phyloP scores from a whole-genome alignment of 2,113 vertebrate genomes.

The Strigops habroptila region DNA sequence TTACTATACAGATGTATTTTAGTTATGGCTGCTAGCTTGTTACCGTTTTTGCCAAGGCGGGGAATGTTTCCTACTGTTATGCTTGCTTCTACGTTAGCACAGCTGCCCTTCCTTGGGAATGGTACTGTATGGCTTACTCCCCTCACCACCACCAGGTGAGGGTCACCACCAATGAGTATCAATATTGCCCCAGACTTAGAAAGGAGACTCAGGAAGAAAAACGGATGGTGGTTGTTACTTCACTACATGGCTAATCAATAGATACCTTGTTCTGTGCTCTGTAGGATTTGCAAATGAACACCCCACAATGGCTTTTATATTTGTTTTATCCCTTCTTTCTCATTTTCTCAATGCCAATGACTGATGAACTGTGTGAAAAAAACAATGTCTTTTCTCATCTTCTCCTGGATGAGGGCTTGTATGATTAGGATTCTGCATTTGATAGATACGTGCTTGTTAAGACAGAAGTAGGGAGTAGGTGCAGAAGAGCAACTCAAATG shows the following conservation, averaged over 20 bases:
- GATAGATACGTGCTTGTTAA: neutral
- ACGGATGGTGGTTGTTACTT: neutral
- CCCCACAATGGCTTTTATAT: neutral
- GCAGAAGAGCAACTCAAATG: neutral
- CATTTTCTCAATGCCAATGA: neutral
- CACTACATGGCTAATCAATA: neutral
- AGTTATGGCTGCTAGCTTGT: neutral
- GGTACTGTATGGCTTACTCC: neutral
- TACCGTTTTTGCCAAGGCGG: neutral
- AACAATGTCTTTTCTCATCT: neutral
- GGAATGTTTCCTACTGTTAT: neutral
- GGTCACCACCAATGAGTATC: neutral
- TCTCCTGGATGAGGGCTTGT: neutral
- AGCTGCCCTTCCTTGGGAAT: neutral
- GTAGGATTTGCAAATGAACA: neutral
- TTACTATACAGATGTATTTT: neutral
- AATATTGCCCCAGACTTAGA: neutral
- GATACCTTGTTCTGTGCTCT: neutral
- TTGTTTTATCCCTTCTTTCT: neutral
- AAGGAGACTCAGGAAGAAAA: neutral
- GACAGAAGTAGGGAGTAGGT: neutral
- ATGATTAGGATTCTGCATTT: neutral
- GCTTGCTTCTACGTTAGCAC: neutral
- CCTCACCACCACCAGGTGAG: neutral
- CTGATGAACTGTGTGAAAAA: neutral